Percentiles rank a stretch among this genome's conserved stretches.
Conservation (phyloP, 2,888 invertebrate species). For the Phragmatobia fuliginosa region DNA sequence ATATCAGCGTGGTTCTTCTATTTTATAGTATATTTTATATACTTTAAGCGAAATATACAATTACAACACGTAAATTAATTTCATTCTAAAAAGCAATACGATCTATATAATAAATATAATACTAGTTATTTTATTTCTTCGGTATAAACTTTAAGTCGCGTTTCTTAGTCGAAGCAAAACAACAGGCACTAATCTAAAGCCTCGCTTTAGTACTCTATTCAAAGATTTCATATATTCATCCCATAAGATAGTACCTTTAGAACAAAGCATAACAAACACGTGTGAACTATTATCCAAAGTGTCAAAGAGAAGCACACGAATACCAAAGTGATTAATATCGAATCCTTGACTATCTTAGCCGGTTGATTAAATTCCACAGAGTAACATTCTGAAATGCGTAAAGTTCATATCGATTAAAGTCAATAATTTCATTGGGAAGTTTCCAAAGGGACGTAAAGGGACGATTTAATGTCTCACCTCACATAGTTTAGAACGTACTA, state of each 20-base stretch:
- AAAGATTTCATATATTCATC: constrained; percentile 42
- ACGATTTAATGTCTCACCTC: constrained; percentile 50
- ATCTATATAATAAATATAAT: no score
- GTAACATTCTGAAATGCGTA: constrained; percentile 69
- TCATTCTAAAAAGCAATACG: no score
- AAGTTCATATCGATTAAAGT: constrained; percentile 77
- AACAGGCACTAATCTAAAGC: not conserved
- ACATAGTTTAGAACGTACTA: constrained; percentile 35
- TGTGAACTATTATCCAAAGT: constrained; percentile 46
- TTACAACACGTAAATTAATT: no score
- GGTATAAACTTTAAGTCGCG: not conserved
- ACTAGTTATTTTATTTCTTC: not conserved
- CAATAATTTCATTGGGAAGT: constrained; percentile 71
- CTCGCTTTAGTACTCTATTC: not conserved
- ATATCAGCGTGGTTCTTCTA: no score
- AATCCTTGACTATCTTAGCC: constrained; percentile 72
- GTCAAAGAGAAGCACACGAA: constrained; percentile 58
- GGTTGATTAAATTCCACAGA: constrained; percentile 79
- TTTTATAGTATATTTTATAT: no score
- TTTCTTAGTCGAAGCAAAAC: not conserved
- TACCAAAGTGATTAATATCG: constrained; percentile 53
- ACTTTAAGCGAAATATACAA: no score
- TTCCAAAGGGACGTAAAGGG: constrained; percentile 48
- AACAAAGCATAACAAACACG: constrained; percentile 54
- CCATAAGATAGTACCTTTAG: constrained; percentile 28